Evolutionary conservation across 2,113 vertebrate genomes (phyloP).

Genomic region (Phalacrocorax carbo): DNA sequence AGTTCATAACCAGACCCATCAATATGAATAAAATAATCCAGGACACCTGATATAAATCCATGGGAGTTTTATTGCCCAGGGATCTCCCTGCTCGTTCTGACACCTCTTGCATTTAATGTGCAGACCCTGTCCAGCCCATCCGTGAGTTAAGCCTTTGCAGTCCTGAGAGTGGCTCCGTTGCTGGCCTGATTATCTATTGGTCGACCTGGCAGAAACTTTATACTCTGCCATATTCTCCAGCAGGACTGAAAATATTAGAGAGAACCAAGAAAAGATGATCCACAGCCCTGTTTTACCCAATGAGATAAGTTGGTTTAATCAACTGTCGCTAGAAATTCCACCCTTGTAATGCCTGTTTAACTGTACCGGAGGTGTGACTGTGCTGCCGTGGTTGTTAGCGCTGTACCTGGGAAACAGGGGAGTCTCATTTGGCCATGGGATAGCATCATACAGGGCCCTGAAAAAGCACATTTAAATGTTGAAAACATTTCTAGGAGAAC

Average conservation of each 20-base stretch:
- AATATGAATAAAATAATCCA: background rate
- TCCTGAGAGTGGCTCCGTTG: background rate
- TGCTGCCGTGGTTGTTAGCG: background rate
- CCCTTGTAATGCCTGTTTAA: background rate
- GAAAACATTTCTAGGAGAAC: background rate
- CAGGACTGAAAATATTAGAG: background rate
- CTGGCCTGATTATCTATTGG: background rate
- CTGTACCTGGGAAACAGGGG: background rate
- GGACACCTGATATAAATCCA: background rate
- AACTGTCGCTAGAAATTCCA: background rate
- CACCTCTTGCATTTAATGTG: background rate
- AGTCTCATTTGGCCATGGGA: background rate
- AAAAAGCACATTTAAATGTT: background rate
- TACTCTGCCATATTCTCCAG: background rate
- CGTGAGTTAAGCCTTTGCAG: background rate
- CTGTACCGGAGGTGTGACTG: background rate
- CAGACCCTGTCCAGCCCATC: background rate
- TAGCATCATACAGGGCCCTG: background rate
- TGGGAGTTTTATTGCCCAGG: background rate
- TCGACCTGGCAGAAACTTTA: background rate
- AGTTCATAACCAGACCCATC: background rate
- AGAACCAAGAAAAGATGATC: background rate
- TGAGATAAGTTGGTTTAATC: background rate
- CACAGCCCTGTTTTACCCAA: background rate
- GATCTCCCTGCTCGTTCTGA: background rate